These are phyloP conservation scores for Microcebus murinus DNA, from an alignment of 2,113 vertebrate species.

Conservation along the genomic window DNA sequence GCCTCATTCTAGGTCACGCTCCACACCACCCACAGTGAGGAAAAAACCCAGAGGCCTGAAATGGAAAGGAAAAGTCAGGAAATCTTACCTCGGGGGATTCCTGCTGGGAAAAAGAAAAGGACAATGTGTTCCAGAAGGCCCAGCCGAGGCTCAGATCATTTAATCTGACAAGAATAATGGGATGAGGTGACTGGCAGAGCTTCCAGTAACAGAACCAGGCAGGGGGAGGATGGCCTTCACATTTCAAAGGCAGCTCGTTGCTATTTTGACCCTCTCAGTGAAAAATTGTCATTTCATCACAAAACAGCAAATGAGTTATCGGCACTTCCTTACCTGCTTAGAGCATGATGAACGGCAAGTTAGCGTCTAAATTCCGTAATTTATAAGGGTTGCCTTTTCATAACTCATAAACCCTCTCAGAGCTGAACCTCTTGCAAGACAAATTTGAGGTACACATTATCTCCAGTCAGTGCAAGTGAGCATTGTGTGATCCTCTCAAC, in stretches of 20 bases:
- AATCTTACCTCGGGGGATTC: background rate
- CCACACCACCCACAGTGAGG: background rate
- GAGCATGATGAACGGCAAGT: constrained; percentile 37
- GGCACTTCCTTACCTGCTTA: background rate
- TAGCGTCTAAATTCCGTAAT: background rate
- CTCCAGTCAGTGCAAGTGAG: background rate
- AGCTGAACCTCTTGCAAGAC: background rate
- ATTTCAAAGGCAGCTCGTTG: constrained; percentile 36
- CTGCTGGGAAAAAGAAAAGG: constrained; percentile 4
- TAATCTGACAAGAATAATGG: constrained; percentile 25
- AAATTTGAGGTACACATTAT: background rate
- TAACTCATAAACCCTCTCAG: background rate
- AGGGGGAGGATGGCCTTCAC: background rate
- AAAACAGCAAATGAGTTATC: background rate
- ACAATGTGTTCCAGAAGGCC: background rate
- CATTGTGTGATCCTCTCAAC: too few species aligned
- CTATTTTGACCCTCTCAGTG: background rate
- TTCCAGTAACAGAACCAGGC: background rate
- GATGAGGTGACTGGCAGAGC: background rate
- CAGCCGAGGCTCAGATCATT: background rate
- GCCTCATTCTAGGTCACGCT: background rate
- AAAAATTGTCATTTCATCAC: constrained; percentile 9
- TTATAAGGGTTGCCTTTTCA: background rate
- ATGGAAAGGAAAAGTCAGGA: background rate
- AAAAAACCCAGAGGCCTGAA: background rate